Conservation (phyloP, 2,797 vertebrate genomes). For the Arnoldichthys spilopterus region DNA sequence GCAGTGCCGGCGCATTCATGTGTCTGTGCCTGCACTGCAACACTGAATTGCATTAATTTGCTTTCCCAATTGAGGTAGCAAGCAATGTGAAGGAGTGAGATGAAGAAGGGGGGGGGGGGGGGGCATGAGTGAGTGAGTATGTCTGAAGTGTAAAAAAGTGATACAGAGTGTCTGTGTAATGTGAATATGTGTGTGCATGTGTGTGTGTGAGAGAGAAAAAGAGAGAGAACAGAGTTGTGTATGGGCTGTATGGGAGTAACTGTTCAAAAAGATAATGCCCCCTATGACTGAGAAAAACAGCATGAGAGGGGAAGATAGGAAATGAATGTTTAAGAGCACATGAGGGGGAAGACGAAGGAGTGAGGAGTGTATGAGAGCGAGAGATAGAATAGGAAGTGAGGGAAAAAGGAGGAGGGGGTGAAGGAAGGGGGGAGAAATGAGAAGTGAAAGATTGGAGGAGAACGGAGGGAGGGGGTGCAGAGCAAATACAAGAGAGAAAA, state of each 20-base stretch:
- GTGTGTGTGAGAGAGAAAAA: slow-evolving; percentile 7
- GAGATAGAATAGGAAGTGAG: no score
- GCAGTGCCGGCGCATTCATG: slow-evolving; percentile 44
- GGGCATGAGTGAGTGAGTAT: background rate
- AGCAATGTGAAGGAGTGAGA: slow-evolving; percentile 41
- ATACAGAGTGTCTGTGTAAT: slow-evolving; percentile 18
- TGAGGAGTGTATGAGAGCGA: slow-evolving; percentile 1
- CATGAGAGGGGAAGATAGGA: slow-evolving; percentile 24
- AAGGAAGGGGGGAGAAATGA: background rate
- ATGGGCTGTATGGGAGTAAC: slow-evolving; percentile 1
- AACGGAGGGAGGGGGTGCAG: background rate
- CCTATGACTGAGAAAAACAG: slow-evolving; percentile 14
- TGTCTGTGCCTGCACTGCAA: slow-evolving; percentile 52
- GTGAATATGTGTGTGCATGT: slow-evolving; percentile 2
- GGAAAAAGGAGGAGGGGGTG: background rate
- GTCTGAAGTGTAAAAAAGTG: background rate
- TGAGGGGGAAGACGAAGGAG: slow-evolving; percentile 17
- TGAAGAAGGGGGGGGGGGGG: slow-evolving; percentile 3
- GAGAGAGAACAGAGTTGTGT: slow-evolving; percentile 21
- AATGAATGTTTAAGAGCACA: slow-evolving; percentile 41
- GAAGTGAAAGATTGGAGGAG: background rate
- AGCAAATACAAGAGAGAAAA: background rate
- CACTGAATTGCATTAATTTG: slow-evolving; percentile 56
- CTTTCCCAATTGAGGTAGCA: slow-evolving; percentile 41
- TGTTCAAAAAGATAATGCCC: slow-evolving; percentile 23